Base-by-base conservation (phyloP, 2,113 vertebrate genomes). In the Catharus minimus region DNA sequence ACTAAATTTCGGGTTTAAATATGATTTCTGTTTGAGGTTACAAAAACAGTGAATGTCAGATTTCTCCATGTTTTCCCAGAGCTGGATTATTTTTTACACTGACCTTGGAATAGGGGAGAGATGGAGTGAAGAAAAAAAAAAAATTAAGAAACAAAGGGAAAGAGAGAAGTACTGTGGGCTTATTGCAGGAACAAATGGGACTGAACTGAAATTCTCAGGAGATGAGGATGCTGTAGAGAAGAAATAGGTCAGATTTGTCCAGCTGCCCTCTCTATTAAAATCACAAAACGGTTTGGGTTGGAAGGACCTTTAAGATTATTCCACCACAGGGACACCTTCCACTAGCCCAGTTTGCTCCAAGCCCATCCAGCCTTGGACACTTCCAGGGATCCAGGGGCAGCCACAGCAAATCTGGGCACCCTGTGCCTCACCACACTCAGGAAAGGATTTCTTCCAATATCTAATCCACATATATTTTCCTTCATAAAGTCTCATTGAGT, bases 321-420 rank as follows among this genome's bases (percentile, higher is more conserved):
- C 23, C 20, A 53, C 3, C 5, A 15, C 15, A 80, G 24, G 15
- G 19, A 23, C 47, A 33, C 3, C 3, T 43, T 6, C 32, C 23
- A 44, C 32, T 14, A 2, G 0, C 19, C 46, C 28, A 44, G 14
- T 24, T 0, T 26, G 9, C 3, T 60, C 46, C 46, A 41, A 60
- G 16, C 5, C 15, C 0, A 0, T 53, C 46, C n/a, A 74, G 46
- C 9, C 28, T 47, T 33, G 14, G 28, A 2, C 68, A 67, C 7
- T 88, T 7, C 30, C 46, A 81, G 46, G 24, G 61, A 41, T 74
- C 39, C 62, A 60, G 68, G n/a, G 16, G 11, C 39, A 88, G 23
- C 19, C 61, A 46, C 38, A 74, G 46, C 46, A 53, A 6, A 60
- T 53, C 68, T 66, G 85, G 7, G 5, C n/a, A 88, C 0, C 44